Evolutionary conservation across 2,888 invertebrate species (phyloP), one percentile per base, ranked within the genome.

Genomic region (Drosophila lutescens): DNA sequence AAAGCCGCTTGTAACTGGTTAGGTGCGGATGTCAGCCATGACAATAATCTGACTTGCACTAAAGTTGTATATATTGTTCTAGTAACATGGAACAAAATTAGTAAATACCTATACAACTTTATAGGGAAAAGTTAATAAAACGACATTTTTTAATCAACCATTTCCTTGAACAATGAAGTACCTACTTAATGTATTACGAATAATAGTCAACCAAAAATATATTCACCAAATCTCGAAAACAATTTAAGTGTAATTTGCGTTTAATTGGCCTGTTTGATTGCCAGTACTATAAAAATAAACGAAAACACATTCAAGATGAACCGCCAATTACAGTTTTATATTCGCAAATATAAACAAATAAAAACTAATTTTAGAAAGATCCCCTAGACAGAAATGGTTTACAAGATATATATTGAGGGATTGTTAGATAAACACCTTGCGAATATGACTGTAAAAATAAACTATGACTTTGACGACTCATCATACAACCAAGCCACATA

Each of bases 1-100:
- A 23, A 26, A 86, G 66, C 86, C 43, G 76, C 77, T 61, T 72
- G 15, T 46, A 88, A 79, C 82, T 68, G 71, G 84, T 72, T 78
- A 26, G 15, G 26, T 44, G 62, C 49, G 46, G 77, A 51, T 57
- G 38, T 1, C 23, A 46, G 9, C 46, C 15, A 23, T 56, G 36
- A 20, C 23, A 54, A 43, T 20, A 47, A 40, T 30, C 47, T 12
- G 8, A 30, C 15, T 40, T 47, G 15, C 36, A 26, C 8, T 30
- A 8, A 30, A 30, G 30, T 30, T 30, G 8, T 30, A 30, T 8
- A 8, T 30, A 30, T 30, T 30, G 30, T 30, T 30, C 8, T 30
- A 8, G 30, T 30, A 30, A 8, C 7, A 8, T 8, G 8, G 30
- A 30, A 30, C 30, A 36, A 23, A 2, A 10, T 32, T 32, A 1